Percentiles rank a stretch among this genome's conserved stretches.
Evolutionary conservation across 2,888 invertebrate genomes (phyloP).

Genomic region (Blastobasis lacticolella): DNA sequence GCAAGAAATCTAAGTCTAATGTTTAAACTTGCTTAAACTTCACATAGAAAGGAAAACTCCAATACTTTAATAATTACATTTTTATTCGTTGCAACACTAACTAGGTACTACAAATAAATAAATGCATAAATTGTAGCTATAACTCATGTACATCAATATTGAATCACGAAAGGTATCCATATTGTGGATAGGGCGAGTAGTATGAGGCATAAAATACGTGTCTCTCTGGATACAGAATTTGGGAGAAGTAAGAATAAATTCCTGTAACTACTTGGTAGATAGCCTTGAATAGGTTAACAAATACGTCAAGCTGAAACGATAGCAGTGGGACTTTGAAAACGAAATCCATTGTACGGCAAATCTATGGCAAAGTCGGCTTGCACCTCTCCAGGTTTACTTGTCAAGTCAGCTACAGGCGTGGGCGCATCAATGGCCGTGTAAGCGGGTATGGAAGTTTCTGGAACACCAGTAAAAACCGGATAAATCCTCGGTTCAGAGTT

Average conservation of each 20-base stretch:
- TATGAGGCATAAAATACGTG: slow-evolving; percentile 29
- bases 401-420: slow-evolving; percentile 42
- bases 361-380: slow-evolving; percentile 66
- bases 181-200: too few species aligned
- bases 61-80: too few species aligned
- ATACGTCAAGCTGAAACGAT: slow-evolving; percentile 64
- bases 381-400: slow-evolving; percentile 58
- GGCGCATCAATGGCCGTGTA: slow-evolving; percentile 46
- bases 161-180: neutral
- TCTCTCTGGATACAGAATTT: slow-evolving; percentile 52
- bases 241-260: slow-evolving; percentile 44
- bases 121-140: too few species aligned
- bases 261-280: slow-evolving; percentile 40
- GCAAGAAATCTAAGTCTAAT: neutral
- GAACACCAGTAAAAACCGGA: slow-evolving; percentile 37
- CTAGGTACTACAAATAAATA: too few species aligned
- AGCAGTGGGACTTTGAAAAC: slow-evolving; percentile 69
- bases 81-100: too few species aligned
- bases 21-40: neutral
- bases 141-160: neutral
- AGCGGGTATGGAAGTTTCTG: slow-evolving; percentile 26
- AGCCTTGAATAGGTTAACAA: slow-evolving; percentile 40
- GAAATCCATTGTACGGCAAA: slow-evolving; percentile 64
- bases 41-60: too few species aligned
- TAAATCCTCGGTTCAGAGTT: slow-evolving; percentile 39